These are phyloP conservation scores for Oceanites oceanicus DNA, from an alignment of 2,113 vertebrate genomes.

Conservation along the genomic window DNA sequence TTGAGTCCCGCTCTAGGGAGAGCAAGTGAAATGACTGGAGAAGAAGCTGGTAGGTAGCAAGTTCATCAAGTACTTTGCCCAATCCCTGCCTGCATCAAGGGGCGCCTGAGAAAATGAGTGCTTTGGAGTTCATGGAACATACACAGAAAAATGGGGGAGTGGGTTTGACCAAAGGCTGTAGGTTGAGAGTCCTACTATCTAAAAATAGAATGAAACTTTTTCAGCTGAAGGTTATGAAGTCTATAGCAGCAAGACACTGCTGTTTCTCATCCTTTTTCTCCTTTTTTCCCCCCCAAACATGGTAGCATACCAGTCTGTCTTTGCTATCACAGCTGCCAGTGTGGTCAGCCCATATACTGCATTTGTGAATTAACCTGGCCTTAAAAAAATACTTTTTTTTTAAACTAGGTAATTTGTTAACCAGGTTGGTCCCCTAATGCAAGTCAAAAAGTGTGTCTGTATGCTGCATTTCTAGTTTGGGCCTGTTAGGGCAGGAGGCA, in stretches of 20 bases:
- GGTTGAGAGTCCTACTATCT: background rate
- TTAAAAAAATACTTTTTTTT: background rate
- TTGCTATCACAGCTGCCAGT: background rate
- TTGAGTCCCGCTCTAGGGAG: background rate
- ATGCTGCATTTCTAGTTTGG: background rate
- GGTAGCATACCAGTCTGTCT: background rate
- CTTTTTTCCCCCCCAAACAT: too few species aligned
- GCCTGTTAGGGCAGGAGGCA: background rate
- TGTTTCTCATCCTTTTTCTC: background rate
- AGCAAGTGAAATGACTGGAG: background rate
- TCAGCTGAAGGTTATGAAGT: background rate
- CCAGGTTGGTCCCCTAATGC: background rate
- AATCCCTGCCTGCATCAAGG: too few species aligned
- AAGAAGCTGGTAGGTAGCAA: background rate
- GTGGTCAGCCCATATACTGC: background rate
- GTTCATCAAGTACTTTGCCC: background rate
- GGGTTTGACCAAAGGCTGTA: background rate
- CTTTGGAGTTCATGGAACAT: background rate
- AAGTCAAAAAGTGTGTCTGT: background rate
- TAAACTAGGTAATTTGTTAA: background rate
- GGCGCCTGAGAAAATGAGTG: background rate
- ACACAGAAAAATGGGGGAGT: background rate
- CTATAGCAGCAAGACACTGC: background rate
- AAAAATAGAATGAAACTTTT: background rate
- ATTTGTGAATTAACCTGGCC: background rate